Base-by-base conservation (phyloP, 2,888 invertebrate species). In the Pemphredon lugubris region DNA sequence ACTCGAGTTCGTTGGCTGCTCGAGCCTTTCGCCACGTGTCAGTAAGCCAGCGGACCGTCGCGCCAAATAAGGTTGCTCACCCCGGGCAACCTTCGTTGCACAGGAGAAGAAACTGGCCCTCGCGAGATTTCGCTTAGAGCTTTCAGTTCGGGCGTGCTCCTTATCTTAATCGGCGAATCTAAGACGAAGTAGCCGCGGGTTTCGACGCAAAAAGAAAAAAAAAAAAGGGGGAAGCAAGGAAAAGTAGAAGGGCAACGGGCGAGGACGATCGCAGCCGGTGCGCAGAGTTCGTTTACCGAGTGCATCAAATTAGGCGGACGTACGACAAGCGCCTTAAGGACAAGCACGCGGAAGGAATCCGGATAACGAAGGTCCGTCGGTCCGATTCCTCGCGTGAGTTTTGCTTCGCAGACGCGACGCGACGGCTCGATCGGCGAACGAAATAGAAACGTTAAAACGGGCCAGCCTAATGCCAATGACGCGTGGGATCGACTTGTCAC, bases 61-160 rank as follows among this genome's bases (percentile, higher is more conserved):
- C 67, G 72, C 82, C 84, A 83, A 87, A 86, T 84, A 86, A 83
- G 86, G 83, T 83, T 79, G 65, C 81, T 84, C 81, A 81, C 84
- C 83, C 80, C 78, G 54, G 57, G 37, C 65, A 75, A 69, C 47
- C 79, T 75, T 66, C 53, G 70, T 50, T 34, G 60, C 21, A 11
- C 59, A 54, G 47, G 45, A 47, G 26, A 51, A 60, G 48, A 50
- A 71, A 57, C 67, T 72, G 75, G 74, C 67, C 70, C 71, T 75
- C 53, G 60, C 70, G 71, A 70, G 77, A 75, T 77, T 74, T 78
- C 75, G 74, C 48, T 65, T 69, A 60, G 77, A 75, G 72, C 65
- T 77, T 75, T 79, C 73, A 75, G 65, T 54, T 51, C 53, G 50
- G 73, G 53, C 42, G 66, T 60, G 73, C 58, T 32, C 63, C 76